phyloP scores from a whole-genome alignment of 37 sponge, comb jelly and placozoan species.

The Bolinopsis microptera region DNA sequence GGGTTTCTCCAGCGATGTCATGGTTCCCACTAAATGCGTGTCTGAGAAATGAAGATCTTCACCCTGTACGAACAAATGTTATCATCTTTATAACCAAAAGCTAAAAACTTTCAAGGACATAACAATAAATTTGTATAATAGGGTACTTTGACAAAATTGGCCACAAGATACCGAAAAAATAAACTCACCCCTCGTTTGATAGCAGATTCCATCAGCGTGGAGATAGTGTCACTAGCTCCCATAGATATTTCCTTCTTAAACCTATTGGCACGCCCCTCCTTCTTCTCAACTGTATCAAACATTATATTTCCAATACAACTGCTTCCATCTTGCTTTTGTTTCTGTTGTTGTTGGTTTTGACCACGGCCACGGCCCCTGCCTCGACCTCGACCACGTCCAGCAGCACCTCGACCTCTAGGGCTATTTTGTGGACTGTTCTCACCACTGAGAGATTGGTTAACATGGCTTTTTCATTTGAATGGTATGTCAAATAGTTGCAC shows the following conservation, averaged over 20 bases:
- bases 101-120: not conserved
- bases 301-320: constrained; percentile 49
- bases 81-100: not conserved
- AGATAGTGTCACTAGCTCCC: constrained; percentile 4
- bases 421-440: not conserved
- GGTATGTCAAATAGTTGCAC: too few relatives aligned
- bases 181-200: constrained; percentile 58
- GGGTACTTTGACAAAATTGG: too few relatives aligned
- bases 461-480: too few relatives aligned
- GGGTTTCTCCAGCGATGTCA: constrained; percentile 82
- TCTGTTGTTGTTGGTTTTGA: not conserved
- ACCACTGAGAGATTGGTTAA: not conserved
- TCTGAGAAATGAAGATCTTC: constrained; percentile 72
- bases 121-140: too few relatives aligned
- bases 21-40: constrained; percentile 83
- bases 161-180: too few relatives aligned
- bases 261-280: constrained; percentile 46
- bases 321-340: constrained; percentile 12
- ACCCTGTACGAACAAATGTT: constrained; percentile 19
- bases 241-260: constrained; percentile 65
- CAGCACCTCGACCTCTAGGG: not conserved
- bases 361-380: constrained; percentile 11
- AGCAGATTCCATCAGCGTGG: constrained; percentile 31
- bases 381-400: constrained; percentile 15
- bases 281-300: constrained; percentile 51